Evolutionary conservation across 1,140 invertebrate species (phyloP), one percentile per base, ranked within the genome.

Genomic region (Conus ventricosus): DNA sequence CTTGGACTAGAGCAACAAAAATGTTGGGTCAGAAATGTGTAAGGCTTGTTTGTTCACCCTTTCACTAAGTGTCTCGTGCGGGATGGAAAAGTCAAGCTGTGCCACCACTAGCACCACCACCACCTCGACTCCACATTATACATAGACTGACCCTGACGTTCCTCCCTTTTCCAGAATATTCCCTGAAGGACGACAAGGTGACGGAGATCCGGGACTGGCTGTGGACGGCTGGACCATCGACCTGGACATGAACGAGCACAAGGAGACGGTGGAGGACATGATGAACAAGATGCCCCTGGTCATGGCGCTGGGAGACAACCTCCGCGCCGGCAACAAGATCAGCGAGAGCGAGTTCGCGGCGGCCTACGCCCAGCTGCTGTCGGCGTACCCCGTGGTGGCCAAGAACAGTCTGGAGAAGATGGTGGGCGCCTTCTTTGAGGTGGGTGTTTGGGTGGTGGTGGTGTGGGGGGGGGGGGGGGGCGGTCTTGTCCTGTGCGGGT

Each of bases 131-230:
- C 39, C 39, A 39, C 39, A 39, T 39, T 39, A 39, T 39, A n/a
- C n/a, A 3, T 39, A 39, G 39, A 39, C 39, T 39, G 39, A 39
- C 39, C 39, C 39, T 39, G 39, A 39, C 57, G 8, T 60, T 60
- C 57, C 15, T 60, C 57, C 57, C 57, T 8, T 4, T 15, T 4
- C 57, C 1, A 71, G 84, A 90, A 80, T 88, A 90, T 39, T 67
- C 80, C 5, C 85, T 90, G 60, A 85, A 76, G 20, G 87, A 76
- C 25, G 87, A 87, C 60, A 84, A 87, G 27, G 80, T 51, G 25
- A 87, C 78, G 25, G 87, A 88, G 55, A 88, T 90, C 39, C 84
- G 71, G 20, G 85, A 88, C 15, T 90, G 89, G 89, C 80, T 90
- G 85, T 90, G 20, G 78, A 88, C 71, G 89, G 89, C 57, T 90